These are phyloP conservation scores for Steinernema khuongi DNA, from an alignment of 1,140 invertebrate species.

Conservation along the genomic window DNA sequence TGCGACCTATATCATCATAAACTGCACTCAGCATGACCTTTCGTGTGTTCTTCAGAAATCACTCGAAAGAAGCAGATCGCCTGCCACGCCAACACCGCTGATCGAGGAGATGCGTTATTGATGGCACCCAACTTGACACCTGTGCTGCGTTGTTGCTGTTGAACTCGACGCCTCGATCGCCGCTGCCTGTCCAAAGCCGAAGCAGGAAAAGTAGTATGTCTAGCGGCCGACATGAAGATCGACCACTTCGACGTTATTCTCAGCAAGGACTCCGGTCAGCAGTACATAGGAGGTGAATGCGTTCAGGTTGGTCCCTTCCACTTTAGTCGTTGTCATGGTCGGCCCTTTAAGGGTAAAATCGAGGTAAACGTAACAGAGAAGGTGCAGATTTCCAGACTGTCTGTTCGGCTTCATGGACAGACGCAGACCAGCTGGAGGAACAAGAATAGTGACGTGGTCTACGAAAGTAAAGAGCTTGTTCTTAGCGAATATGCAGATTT, in stretches of 20 bases:
- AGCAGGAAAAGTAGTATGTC: neutral
- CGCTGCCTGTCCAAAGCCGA: neutral
- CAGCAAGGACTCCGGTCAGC: conserved; percentile 24
- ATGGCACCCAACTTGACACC: conserved; percentile 16
- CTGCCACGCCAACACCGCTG: neutral
- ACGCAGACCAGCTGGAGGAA: conserved; percentile 44
- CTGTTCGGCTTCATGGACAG: conserved; percentile 41
- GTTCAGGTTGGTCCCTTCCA: conserved; percentile 20
- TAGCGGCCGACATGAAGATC: conserved; percentile 29
- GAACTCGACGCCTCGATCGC: neutral
- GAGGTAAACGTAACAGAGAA: conserved; percentile 33
- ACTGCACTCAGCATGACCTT: neutral
- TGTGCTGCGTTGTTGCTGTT: conserved; percentile 8
- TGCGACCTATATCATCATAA: no score
- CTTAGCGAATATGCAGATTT: conserved; percentile 50
- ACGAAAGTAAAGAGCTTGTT: conserved; percentile 45
- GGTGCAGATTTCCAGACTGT: conserved; percentile 40
- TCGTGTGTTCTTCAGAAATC: conserved; percentile 18
- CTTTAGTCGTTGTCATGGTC: neutral
- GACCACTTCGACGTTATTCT: conserved; percentile 33
- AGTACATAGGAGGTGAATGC: conserved; percentile 27
- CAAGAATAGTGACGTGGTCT: conserved; percentile 34
- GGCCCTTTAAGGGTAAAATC: conserved; percentile 38
- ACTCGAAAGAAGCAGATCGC: neutral
- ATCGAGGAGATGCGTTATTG: conserved; percentile 13